Evolutionary conservation across 2,888 invertebrate genomes (phyloP), one percentile per base, ranked within the genome.

Genomic region (Dromius quadrimaculatus): DNA sequence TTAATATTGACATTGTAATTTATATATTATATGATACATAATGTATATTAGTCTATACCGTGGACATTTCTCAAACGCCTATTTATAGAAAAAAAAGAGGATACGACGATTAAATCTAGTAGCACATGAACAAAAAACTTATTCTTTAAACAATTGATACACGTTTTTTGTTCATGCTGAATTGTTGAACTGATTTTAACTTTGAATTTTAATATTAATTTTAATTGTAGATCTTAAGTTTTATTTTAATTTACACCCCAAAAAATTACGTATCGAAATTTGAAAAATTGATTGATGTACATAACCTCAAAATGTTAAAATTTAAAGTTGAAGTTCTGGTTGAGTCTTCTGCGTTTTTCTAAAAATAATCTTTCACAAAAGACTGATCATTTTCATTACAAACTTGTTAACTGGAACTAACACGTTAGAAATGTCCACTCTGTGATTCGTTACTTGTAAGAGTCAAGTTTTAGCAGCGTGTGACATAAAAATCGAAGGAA

Each of bases 321-420:
- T 41, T 8, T 41, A 38, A 38, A 36, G 20, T 15, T 20, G 4
- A n/a, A n/a, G n/a, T n/a, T n/a, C n/a, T n/a, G n/a, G n/a, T n/a
- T n/a, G n/a, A n/a, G n/a, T n/a, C n/a, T 50, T 50, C 15, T 32
- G 32, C 6, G 11, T 8, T 41, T 41, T 6, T 32, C 9, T 32
- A 5, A 9, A 41, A 41, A 41, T 8, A 6, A n/a, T 6, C 11
- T 64, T 13, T n/a, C 54, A 62, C 50, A 43, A 28, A 70, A 62
- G 45, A 59, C 59, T 59, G 59, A 70, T 62, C 47, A 70, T 70
- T 70, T 70, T 70, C 70, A 70, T 70, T 70, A 70, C 70, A 70
- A 70, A 70, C 17, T 34, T 54, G 57, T 66, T 66, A 23, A 15
- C 47, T 13, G 47, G 22, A 54, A 38, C 38, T 34, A 17, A n/a